A percentile compares a stretch with the other conserved stretches of the same genome.
Evolutionary conservation across 1,140 invertebrate genomes (phyloP).

Genomic region (Teleopsis dalmanni): DNA sequence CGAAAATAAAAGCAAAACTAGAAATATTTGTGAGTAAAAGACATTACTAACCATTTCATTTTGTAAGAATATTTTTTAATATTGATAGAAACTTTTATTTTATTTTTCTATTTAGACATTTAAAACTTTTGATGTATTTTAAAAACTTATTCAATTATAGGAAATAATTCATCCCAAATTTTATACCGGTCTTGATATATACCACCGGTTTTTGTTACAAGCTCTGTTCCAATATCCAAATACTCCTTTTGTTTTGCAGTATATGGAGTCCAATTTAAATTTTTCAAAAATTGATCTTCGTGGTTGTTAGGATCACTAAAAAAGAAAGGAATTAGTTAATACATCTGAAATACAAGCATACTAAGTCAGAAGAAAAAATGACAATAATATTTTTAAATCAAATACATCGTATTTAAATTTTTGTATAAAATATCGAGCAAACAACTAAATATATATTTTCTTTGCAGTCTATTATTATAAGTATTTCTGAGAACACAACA

Average conservation of each 20-base stretch:
- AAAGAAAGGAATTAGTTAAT: neutral
- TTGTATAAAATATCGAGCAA: too few species aligned
- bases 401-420: too few species aligned
- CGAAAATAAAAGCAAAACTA: neutral
- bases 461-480: neutral
- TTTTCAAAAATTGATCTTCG: conserved; percentile 22
- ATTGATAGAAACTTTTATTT: neutral
- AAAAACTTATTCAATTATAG: conserved; percentile 19
- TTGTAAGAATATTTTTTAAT: neutral
- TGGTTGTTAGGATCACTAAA: conserved; percentile 27
- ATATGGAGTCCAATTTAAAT: conserved; percentile 47
- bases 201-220: conserved; percentile 44
- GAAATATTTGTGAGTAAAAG: neutral
- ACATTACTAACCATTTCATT: too few species aligned
- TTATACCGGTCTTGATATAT: conserved; percentile 48
- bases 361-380: too few species aligned
- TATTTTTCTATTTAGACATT: neutral
- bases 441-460: too few species aligned
- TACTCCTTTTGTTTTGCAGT: conserved; percentile 44
- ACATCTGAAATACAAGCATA: too few species aligned
- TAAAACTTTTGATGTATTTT: neutral
- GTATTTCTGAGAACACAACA: too few species aligned
- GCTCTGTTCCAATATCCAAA: conserved; percentile 46
- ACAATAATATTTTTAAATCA: too few species aligned
- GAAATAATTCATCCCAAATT: conserved; percentile 51